Base-by-base conservation (phyloP, 2,888 invertebrate genomes). In the Pterostichus niger region DNA sequence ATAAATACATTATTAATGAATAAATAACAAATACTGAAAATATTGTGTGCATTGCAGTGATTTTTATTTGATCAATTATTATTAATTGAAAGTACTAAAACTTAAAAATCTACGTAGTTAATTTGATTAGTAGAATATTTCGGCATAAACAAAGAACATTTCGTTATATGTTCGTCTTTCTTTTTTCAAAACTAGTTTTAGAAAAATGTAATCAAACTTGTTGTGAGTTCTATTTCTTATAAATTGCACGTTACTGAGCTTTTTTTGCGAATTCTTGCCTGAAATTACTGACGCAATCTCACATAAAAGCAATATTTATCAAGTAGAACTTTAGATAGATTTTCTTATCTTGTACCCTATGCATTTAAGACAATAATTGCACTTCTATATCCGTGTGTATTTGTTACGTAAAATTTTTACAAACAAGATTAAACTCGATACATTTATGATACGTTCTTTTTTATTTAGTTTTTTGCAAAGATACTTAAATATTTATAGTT, bases 381-480 rank as follows among this genome's bases (percentile, higher is more conserved):
- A 40, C 40, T 40, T 7, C 40, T 40, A 40, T 9, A 24, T 56
- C 6, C 56, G 24, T 56, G 54, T 13, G 24, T 33, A 11, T 59
- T 78, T 44, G 59, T 78, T 78, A 78, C 77, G 59, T 59, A 78
- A 56, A 73, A 78, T 59, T 78, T 59, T 11, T 31, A 56, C 77
- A 78, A 78, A 78, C 46, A 15, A 44, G 73, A 73, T 73, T 78
- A 78, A 46, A 17, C 24, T 15, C 11, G 17, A 56, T 17, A n/a
- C 4, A 56, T 0, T 15, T 56, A 56, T 0, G 56, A 31, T 56
- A 24, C 31, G 17, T 59, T 3, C 40, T 59, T 56, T 54, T 56
- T 59, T 59, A 31, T 10, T 4, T 59, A 24, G 31, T 59, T 59
- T 59, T 59, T 40, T 40, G 6, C 17, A 59, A 59, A 24, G 31